Base-by-base conservation (phyloP, 2,888 invertebrate genomes). In the Anarsia innoxiella region DNA sequence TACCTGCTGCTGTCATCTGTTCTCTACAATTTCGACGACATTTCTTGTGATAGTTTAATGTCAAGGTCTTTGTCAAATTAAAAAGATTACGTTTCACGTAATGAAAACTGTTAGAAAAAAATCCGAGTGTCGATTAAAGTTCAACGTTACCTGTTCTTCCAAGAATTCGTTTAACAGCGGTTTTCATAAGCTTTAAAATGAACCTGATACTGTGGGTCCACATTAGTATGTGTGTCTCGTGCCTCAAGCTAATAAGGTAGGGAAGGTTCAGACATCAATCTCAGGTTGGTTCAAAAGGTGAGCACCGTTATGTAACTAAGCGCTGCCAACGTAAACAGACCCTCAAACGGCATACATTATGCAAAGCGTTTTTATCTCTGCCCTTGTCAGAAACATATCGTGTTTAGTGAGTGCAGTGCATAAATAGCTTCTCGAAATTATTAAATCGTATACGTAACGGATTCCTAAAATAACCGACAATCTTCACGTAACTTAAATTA, bases 361-460 rank as follows among this genome's bases (percentile, higher is more conserved):
- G 64, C 64, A 67, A 65, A 65, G 56, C 51, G 60, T 67, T 67
- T 68, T 69, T 67, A 66, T 66, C 62, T 60, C 50, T 44, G n/a
- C n/a, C n/a, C n/a, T n/a, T n/a, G n/a, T n/a, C n/a, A n/a, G n/a
- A n/a, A n/a, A n/a, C n/a, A n/a, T n/a, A n/a, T n/a, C n/a, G n/a
- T n/a, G n/a, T n/a, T n/a, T n/a, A n/a, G n/a, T n/a, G n/a, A n/a
- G n/a, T n/a, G n/a, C n/a, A n/a, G n/a, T n/a, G n/a, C n/a, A n/a
- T n/a, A n/a, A n/a, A n/a, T n/a, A n/a, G n/a, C n/a, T n/a, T n/a
- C n/a, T n/a, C n/a, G n/a, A n/a, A n/a, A n/a, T n/a, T n/a, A n/a
- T n/a, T n/a, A n/a, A n/a, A n/a, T n/a, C n/a, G n/a, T n/a, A n/a
- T n/a, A n/a, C n/a, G n/a, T n/a, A n/a, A n/a, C n/a, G n/a, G n/a